Evolutionary conservation across 1,140 invertebrate genomes (phyloP).

Genomic region (Apis dorsata): DNA sequence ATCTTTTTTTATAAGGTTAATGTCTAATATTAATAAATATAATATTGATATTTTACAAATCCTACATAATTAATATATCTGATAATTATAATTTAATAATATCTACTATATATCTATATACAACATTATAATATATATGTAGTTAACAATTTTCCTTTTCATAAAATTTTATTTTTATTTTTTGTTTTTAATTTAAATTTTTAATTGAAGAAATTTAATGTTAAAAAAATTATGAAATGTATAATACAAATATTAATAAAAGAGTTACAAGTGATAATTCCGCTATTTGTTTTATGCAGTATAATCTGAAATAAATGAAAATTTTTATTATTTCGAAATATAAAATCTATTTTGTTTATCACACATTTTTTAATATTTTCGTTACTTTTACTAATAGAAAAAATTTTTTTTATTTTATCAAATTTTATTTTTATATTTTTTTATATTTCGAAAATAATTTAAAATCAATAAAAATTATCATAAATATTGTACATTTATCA

Average conservation of each 20-base stretch:
- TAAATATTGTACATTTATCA: too few species aligned
- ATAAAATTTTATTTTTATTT: not conserved
- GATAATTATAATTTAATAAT: too few species aligned
- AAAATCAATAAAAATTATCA: too few species aligned
- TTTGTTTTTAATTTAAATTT: not conserved
- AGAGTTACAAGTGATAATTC: constrained; percentile 71
- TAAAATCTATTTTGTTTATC: too few species aligned
- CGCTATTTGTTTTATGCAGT: constrained; percentile 74
- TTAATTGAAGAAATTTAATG: not conserved
- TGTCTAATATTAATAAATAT: not conserved
- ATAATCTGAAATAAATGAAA: constrained; percentile 67
- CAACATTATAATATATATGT: not conserved
- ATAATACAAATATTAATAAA: constrained; percentile 69
- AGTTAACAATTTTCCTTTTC: not conserved
- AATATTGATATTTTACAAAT: too few species aligned
- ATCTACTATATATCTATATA: too few species aligned
- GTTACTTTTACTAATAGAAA: too few species aligned
- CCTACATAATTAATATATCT: too few species aligned
- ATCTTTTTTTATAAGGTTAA: not conserved
- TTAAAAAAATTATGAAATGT: constrained; percentile 37
- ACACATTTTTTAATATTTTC: too few species aligned
- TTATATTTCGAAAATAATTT: too few species aligned
- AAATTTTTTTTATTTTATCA: too few species aligned
- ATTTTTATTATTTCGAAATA: not conserved
- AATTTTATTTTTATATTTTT: too few species aligned